Evolutionary conservation across 2,797 vertebrate genomes (phyloP), one percentile per base, ranked within the genome.

Genomic region (Ctenopoma multispine): DNA sequence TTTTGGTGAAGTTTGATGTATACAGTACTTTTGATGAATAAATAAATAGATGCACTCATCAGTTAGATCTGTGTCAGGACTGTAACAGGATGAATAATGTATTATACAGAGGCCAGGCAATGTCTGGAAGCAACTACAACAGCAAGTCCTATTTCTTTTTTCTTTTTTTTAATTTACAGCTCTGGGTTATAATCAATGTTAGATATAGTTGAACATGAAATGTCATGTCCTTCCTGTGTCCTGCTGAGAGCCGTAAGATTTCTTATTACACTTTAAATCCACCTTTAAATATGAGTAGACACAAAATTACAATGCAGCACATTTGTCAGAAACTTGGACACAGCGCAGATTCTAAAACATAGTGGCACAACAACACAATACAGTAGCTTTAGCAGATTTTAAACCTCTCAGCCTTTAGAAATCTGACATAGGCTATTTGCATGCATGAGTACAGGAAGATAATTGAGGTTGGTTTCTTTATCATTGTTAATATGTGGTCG

Each of bases 1-100:
- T 86, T 89, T 84, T 81, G 81, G 79, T 79, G 74, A 84, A 85
- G 69, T 78, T 81, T 7, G 67, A 89, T 79, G 74, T 80, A 72
- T 79, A 74, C 68, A 75, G 79, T 65, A 59, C 58, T 83, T 87
- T 69, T 77, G 77, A 89, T 87, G 80, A 90, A 90, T 88, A 90
- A 79, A 85, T 88, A 68, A 89, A 84, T 70, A 79, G 78, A 82
- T 78, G 58, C 72, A 49, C 60, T 75, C 79, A 51, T 81, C 75
- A 81, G 75, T 89, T 76, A 72, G 61, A 81, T 56, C 43, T 23
- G 1, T 78, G 81, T 77, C 80, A 73, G 64, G 61, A 49, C 66
- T 81, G 44, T 50, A 81, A 58, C 23, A 0, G n/a, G 29, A 13
- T 84, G 81, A 83, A 74, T 87, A 82, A 88, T 82, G 61, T 64